Conservation (phyloP, 1,140 invertebrate species). For the Gryon sp. region DNA sequence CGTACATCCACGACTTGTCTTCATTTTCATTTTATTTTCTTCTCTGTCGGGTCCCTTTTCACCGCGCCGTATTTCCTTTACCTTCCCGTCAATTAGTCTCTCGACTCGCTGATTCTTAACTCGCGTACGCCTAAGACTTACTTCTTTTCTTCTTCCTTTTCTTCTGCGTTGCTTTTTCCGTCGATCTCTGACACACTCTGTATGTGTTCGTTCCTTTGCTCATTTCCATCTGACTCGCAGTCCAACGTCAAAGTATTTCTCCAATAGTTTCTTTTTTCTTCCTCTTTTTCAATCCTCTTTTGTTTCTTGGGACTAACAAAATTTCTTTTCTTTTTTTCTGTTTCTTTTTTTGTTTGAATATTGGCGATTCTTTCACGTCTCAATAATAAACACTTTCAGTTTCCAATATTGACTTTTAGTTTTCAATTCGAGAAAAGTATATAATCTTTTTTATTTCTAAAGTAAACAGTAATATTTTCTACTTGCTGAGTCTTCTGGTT, state of each 20-base stretch:
- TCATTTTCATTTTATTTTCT: conserved; percentile 49
- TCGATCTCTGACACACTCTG: conserved; percentile 34
- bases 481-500: no score
- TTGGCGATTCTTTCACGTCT: conserved; percentile 10
- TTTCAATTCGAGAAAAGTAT: no score
- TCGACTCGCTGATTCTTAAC: conserved; percentile 40
- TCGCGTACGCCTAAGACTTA: conserved; percentile 9
- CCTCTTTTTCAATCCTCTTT: conserved; percentile 7
- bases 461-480: no score
- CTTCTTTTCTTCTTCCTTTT: not conserved
- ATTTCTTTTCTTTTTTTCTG: not conserved
- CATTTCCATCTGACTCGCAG: conserved; percentile 22
- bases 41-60: conserved; percentile 34
- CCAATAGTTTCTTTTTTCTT: conserved; percentile 3
- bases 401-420: not conserved
- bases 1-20: conserved; percentile 40
- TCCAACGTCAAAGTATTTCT: conserved; percentile 48
- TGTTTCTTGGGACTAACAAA: conserved; percentile 11
- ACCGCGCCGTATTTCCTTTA: conserved; percentile 22
- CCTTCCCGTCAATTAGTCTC: conserved; percentile 45
- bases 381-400: conserved; percentile 1
- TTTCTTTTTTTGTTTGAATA: not conserved
- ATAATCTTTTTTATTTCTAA: no score
- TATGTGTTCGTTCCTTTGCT: conserved; percentile 15
- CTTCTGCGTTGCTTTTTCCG: conserved; percentile 13